Conservation (phyloP, 1,140 invertebrate genomes). For the Coptotermes formosanus region DNA sequence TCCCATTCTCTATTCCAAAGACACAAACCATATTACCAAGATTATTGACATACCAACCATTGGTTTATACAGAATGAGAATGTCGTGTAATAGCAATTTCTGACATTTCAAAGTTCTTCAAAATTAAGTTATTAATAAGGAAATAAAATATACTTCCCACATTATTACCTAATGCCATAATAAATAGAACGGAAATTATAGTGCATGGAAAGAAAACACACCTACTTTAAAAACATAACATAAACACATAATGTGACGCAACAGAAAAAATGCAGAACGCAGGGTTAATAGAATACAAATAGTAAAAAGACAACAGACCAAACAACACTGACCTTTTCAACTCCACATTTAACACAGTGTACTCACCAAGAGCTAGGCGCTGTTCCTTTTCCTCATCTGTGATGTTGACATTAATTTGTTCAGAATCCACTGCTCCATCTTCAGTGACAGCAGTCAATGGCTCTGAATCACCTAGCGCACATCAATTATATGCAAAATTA, state of each 20-base stretch:
- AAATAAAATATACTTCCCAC: too few relatives aligned
- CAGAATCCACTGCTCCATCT: slow-evolving; percentile 41
- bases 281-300: not conserved
- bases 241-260: not conserved
- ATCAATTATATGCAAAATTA: too few relatives aligned
- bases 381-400: slow-evolving; percentile 91
- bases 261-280: not conserved
- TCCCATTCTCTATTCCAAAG: not conserved
- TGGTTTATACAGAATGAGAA: too few relatives aligned
- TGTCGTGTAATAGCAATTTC: too few relatives aligned
- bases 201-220: too few relatives aligned
- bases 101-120: too few relatives aligned
- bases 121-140: too few relatives aligned
- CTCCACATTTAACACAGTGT: not conserved
- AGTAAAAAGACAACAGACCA: not conserved
- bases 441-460: slow-evolving; percentile 22
- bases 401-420: slow-evolving; percentile 60
- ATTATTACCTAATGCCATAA: not conserved
- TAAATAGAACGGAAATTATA: not conserved
- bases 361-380: slow-evolving; percentile 52
- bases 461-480: not conserved
- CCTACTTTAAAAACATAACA: not conserved
- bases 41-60: not conserved
- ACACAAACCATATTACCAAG: not conserved
- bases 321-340: not conserved